Base-by-base conservation (phyloP, 2,888 invertebrate species). In the Marasmarcha lunaedactyla region DNA sequence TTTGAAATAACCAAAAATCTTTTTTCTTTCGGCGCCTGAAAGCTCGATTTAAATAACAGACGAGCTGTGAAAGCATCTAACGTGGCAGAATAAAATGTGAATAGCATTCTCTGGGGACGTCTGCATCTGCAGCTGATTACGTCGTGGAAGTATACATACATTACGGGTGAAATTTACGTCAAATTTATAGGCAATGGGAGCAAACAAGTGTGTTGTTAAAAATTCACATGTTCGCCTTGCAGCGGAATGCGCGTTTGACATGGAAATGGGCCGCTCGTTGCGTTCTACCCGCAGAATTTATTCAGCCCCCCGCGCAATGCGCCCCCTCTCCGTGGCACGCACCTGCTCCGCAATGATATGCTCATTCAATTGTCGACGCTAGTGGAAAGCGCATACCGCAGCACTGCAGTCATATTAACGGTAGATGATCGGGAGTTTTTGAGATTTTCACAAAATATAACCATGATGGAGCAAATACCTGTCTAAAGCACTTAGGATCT, bases 221-320 rank as follows among this genome's bases (percentile, higher is more conserved):
- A 77, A 74, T 73, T 70, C 71, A 71, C 66, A 58, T 60, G 57
- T 52, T 45, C 26, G 52, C 52, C 52, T 51, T 52, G 52, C 52
- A 52, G 50, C 54, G 54, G 34, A 48, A 46, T 27, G 49, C 48
- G 50, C 73, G 74, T 79, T 79, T 79, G 79, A 77, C 74, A 81
- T 79, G 79, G 70, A 70, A 79, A 79, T 79, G 70, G 54, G 56
- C 59, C 67, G 63, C 64, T 64, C 60, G 62, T 55, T 63, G 63
- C 13, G 30, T 20, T 38, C 40, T 42, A 44, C 43, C 57, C 63
- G 56, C 57, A 56, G 63, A 67, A 72, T 70, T 62, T 69, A 71
- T 71, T 70, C 70, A 67, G 64, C 48, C 44, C 45, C 48, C 47
- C 44, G 33, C 47, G 36, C 37, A 37, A 35, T 35, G 40, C 41